Evolutionary conservation across 2,113 vertebrate genomes (phyloP).

Genomic region (Rhodinocichla rosea): DNA sequence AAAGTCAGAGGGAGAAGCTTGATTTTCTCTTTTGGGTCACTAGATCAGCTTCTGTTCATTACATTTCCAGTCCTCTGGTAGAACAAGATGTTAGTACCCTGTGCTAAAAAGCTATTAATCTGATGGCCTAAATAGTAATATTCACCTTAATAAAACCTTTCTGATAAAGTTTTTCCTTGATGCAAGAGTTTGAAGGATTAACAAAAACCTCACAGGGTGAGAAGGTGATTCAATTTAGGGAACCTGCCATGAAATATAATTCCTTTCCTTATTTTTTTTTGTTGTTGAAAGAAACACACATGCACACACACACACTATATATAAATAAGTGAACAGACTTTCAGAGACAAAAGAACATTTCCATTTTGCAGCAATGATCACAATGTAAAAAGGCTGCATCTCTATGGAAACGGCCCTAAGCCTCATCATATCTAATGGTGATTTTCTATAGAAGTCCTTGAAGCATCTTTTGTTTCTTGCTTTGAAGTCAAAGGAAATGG

Average conservation of each 20-base stretch:
- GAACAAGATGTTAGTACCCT: not conserved
- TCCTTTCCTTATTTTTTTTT: conserved; percentile 40
- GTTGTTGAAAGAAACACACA: conserved; percentile 2
- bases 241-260: conserved; percentile 36
- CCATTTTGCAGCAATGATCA: conserved; percentile 70
- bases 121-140: not conserved
- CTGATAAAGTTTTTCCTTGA: conserved; percentile 22
- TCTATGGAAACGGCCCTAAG: conserved; percentile 73
- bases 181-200: conserved; percentile 30
- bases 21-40: conserved; percentile 2
- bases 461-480: conserved; percentile 71
- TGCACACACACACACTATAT: not conserved
- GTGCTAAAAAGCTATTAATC: conserved; percentile 17
- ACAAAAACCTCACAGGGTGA: conserved; percentile 13
- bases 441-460: conserved; percentile 73
- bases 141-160: conserved; percentile 26
- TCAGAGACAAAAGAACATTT: conserved; percentile 72
- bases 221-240: conserved; percentile 1
- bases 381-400: conserved; percentile 66
- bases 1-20: not conserved
- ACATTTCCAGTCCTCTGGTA: not conserved
- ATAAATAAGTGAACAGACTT: conserved; percentile 55
- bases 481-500: conserved; percentile 62
- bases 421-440: conserved; percentile 63
- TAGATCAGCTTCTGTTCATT: not conserved